Percentiles rank a stretch among this genome's conserved stretches.
phyloP scores from a whole-genome alignment of 1,140 invertebrate genomes.

The Fopius arisanus region DNA sequence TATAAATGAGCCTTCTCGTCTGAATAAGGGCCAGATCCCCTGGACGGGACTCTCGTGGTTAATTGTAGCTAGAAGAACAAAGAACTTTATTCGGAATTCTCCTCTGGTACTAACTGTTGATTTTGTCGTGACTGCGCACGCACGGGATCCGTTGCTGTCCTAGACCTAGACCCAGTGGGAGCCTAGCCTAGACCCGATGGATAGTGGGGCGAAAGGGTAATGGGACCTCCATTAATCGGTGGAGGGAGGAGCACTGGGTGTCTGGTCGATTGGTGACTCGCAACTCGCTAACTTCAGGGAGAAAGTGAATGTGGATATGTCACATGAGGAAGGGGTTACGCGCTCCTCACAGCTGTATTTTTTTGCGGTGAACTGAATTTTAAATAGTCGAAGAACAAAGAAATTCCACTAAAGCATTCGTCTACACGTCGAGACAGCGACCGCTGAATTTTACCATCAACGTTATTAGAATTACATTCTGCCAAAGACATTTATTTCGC shows the following conservation, averaged over 20 bases:
- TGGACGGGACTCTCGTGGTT: background rate
- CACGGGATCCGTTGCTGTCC: slow-evolving; percentile 30
- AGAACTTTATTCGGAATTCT: background rate
- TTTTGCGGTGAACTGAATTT: background rate
- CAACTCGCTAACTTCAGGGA: background rate
- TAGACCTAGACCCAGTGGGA: slow-evolving; percentile 60
- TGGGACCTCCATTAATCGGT: slow-evolving; percentile 1
- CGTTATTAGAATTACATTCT: too few species aligned
- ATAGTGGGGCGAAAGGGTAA: slow-evolving; percentile 25
- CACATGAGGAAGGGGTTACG: background rate
- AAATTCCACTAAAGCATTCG: too few species aligned
- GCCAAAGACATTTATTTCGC: too few species aligned
- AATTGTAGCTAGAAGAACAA: background rate
- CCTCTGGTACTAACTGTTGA: background rate
- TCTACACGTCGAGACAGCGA: too few species aligned
- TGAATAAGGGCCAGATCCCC: background rate
- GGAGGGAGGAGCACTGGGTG: slow-evolving; percentile 13
- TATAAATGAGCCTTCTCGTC: background rate
- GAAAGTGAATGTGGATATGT: background rate
- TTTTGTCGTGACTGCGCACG: slow-evolving; percentile 14
- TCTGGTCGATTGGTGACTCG: background rate
- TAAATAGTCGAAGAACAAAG: background rate
- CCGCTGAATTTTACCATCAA: too few species aligned
- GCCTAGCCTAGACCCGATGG: slow-evolving; percentile 55
- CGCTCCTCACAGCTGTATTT: background rate